Evolutionary conservation across 2,113 vertebrate genomes (phyloP).

Genomic region (Nematolebias whitei): DNA sequence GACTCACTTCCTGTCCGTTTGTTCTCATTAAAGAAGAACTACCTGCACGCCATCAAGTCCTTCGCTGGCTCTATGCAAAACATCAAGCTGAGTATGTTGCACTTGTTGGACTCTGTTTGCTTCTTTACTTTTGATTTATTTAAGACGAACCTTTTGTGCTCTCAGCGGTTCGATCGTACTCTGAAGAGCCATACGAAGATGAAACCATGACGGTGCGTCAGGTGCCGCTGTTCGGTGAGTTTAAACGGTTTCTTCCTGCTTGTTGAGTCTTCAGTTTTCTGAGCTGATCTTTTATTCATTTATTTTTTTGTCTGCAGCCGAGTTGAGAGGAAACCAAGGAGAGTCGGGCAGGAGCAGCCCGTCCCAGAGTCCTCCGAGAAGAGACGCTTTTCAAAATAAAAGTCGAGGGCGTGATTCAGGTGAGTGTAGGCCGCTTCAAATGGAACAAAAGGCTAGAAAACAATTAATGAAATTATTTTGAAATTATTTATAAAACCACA

Average conservation of each 20-base stretch:
- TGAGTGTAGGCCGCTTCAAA: constrained; percentile 5
- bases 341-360: constrained; percentile 32
- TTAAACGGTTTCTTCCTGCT: rapidly evolving
- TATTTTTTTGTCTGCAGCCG: constrained; percentile 34
- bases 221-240: constrained; percentile 89
- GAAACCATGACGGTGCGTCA: constrained; percentile 84
- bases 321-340: not conserved
- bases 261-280: not conserved
- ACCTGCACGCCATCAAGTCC: constrained; percentile 72
- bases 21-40: constrained; percentile 63
- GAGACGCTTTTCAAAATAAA: not conserved
- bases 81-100: constrained; percentile 75
- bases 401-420: not conserved
- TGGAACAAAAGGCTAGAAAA: no score
- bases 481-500: no score
- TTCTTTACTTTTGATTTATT: not conserved
- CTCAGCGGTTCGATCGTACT: constrained; percentile 77
- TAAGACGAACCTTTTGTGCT: not conserved
- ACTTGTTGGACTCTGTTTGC: not conserved
- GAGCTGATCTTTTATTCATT: not conserved
- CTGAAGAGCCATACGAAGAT: constrained; percentile 61
- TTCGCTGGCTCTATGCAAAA: constrained; percentile 78
- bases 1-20: not conserved
- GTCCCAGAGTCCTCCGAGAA: constrained; percentile 4
- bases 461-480: no score